phyloP scores from a whole-genome alignment of 2,113 vertebrate genomes.

The Spizaetus ornatus region DNA sequence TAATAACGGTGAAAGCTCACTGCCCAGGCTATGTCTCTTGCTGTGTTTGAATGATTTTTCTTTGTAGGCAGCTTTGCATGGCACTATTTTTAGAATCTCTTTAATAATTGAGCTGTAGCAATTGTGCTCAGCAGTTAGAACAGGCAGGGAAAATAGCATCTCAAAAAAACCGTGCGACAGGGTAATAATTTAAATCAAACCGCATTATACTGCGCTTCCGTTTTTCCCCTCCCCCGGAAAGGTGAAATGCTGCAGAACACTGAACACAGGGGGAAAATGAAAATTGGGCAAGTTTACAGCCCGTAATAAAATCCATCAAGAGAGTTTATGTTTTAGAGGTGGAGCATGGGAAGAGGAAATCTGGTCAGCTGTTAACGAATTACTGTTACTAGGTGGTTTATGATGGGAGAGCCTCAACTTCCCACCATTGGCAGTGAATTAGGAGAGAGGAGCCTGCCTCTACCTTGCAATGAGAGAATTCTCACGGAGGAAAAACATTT shows the following conservation, averaged over 20 bases:
- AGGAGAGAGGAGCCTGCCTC: not conserved
- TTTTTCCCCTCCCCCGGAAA: not conserved
- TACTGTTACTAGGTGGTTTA: not conserved
- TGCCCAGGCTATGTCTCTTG: conserved; percentile 55
- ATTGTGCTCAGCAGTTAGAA: conserved; percentile 71
- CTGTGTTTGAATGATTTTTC: conserved; percentile 72
- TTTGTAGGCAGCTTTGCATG: conserved; percentile 64
- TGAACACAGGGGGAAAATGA: not conserved
- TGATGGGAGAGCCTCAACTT: not conserved
- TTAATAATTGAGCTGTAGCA: conserved; percentile 79
- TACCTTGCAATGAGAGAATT: not conserved
- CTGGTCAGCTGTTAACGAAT: not conserved
- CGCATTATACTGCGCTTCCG: conserved; percentile 27
- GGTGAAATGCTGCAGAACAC: conserved; percentile 20
- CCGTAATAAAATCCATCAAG: not conserved
- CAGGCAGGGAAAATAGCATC: conserved; percentile 70
- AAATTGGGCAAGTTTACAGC: conserved; percentile 34
- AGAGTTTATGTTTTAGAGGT: not conserved
- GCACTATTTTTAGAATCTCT: conserved; percentile 76
- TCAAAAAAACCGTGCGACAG: conserved; percentile 55
- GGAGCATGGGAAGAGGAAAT: not conserved
- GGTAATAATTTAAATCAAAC: conserved; percentile 73
- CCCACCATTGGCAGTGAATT: not conserved
- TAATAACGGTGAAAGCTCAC: conserved; percentile 38
- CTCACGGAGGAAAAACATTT: not conserved